Evolutionary conservation across 2,888 invertebrate genomes (phyloP), one percentile per base, ranked within the genome.

Genomic region (Leptinotarsa rubiginosa): DNA sequence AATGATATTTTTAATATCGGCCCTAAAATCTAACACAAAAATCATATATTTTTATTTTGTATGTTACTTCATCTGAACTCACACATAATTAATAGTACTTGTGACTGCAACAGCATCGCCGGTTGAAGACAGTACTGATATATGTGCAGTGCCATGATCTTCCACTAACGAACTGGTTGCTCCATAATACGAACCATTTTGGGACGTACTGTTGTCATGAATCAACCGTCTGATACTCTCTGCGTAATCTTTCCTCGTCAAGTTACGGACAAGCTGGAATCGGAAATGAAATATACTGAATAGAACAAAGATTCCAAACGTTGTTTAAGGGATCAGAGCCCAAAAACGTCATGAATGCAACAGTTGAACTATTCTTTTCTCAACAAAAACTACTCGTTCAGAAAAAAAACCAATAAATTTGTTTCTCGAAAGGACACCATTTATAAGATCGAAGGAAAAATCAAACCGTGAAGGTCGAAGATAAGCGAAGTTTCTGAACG

Each of bases 91-190:
- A n/a, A 98, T 91, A 16, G 97, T 96, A 83, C 96, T 95, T 0
- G 98, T 98, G 16, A 94, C 93, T 0, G 96, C 92, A 15, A 98
- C 94, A 4, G 96, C 98, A 87, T 97, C 96, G 20, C 98, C 98
- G 85, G 96, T 93, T 0, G 93, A 92, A 4, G 93, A 93, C 50
- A 98, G 82, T 4, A 97, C 92, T 0, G 94, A 92, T n/a, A 97
- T 90, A 84, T 98, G 97, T 0, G 97, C 94, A 0, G 98, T 98
- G 70, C 98, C 98, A 84, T 95, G 94, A 86, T 95, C 94, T 70
- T 94, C 92, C 0, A 89, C 87, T 73, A 90, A 89, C 1, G 85
- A 80, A 80, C 90, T 91, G 20, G 91, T 87, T 0, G 93, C 94
- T 0, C 95, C 95, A 84, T 97, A 96, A 86, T 95, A 92, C 12